phyloP scores from a whole-genome alignment of 2,113 vertebrate genomes.

The Pelodiscus sinensis region DNA sequence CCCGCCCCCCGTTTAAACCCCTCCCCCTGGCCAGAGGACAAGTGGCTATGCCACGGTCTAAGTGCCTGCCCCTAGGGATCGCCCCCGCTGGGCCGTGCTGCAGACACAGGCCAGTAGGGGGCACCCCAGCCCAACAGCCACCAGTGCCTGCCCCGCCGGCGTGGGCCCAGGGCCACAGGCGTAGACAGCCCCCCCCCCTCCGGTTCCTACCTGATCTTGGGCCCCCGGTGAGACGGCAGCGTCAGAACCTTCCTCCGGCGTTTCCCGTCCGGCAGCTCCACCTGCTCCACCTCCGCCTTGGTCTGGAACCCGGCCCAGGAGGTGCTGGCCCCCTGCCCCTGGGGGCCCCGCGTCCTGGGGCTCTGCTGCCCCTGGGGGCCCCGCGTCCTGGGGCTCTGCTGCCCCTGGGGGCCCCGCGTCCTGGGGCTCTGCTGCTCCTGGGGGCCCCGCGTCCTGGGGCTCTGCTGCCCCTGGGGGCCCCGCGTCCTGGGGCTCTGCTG shows the following conservation, averaged over 20 bases:
- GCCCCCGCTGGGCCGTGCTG: too few relatives aligned
- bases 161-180: too few relatives aligned
- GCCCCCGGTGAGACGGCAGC: constrained; percentile 87
- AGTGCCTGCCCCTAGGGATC: too few relatives aligned
- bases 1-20: too few relatives aligned
- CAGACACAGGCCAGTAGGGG: too few relatives aligned
- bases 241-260: constrained; percentile 85
- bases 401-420: too few relatives aligned
- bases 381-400: background rate
- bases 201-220: constrained; percentile 87
- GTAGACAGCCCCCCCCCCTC: too few relatives aligned
- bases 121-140: too few relatives aligned
- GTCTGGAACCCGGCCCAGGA: constrained; percentile 84
- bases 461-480: background rate
- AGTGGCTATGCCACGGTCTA: too few relatives aligned
- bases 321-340: background rate
- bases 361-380: background rate
- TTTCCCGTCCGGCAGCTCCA: constrained; percentile 85
- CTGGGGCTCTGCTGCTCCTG: background rate
- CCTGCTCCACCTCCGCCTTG: constrained; percentile 82
- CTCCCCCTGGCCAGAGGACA: too few relatives aligned
- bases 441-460: background rate
- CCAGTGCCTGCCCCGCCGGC: too few relatives aligned
- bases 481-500: background rate
- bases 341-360: background rate